phyloP scores from a whole-genome alignment of 2,888 invertebrate genomes.

The Subacronicta megacephala region DNA sequence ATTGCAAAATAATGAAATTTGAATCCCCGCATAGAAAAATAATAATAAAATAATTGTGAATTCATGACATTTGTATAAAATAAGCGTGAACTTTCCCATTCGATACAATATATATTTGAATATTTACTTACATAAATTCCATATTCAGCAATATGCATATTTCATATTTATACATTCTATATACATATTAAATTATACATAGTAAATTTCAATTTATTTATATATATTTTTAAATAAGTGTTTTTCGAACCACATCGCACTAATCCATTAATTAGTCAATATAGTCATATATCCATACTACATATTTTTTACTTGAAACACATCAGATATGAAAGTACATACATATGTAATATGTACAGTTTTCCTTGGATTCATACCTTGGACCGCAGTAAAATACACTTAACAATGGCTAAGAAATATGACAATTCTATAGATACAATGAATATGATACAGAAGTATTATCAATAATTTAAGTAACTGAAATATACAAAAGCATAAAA shows the following conservation, averaged over 20 bases:
- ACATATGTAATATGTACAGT: conserved; percentile 46
- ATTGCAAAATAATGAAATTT: conserved; percentile 23
- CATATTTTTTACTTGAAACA: conserved; percentile 41
- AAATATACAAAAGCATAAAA: too few relatives aligned
- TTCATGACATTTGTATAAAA: conserved; percentile 21
- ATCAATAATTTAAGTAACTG: too few relatives aligned
- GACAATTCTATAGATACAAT: background rate
- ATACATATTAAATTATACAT: conserved; percentile 24
- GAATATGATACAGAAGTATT: background rate
- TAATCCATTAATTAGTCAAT: conserved; percentile 41
- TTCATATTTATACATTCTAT: conserved; percentile 18
- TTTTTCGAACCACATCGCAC: conserved; percentile 8
- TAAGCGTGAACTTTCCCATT: conserved; percentile 47
- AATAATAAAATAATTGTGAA: conserved; percentile 8
- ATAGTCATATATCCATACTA: conserved; percentile 38
- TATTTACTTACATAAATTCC: conserved; percentile 6
- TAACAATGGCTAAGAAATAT: conserved; percentile 29
- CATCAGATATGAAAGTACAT: conserved; percentile 32
- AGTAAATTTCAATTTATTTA: conserved; percentile 14
- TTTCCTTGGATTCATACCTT: conserved; percentile 42
- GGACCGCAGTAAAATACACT: conserved; percentile 45
- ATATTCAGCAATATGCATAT: conserved; percentile 19
- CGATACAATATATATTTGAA: conserved; percentile 22
- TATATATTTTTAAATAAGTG: conserved; percentile 24
- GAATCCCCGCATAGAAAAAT: conserved; percentile 8